Conservation (phyloP, 2,797 vertebrate species). For the Melopsittacus undulatus region DNA sequence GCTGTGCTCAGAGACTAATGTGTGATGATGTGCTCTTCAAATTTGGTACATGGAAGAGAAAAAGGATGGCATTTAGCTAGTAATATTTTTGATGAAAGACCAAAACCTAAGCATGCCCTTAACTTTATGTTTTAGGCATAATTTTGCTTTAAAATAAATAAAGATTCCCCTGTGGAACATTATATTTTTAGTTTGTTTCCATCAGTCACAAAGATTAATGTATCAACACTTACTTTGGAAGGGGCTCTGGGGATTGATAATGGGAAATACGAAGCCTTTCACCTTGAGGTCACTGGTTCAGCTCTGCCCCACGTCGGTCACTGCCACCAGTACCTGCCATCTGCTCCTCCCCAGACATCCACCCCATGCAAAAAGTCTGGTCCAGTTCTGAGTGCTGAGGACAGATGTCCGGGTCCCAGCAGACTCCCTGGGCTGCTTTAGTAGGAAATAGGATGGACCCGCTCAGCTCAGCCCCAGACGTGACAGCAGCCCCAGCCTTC, state of each 20-base stretch:
- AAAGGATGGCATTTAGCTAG: background rate
- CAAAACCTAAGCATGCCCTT: background rate
- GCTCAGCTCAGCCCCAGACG: background rate
- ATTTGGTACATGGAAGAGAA: background rate
- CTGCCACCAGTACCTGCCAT: slow-evolving; percentile 49
- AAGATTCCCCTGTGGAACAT: background rate
- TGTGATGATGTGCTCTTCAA: background rate
- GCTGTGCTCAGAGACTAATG: background rate
- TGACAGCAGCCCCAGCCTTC: background rate
- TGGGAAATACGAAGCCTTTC: slow-evolving; percentile 54
- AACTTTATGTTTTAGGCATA: slow-evolving; percentile 8
- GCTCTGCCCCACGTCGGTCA: slow-evolving; percentile 12
- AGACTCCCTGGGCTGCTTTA: background rate
- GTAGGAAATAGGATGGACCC: background rate
- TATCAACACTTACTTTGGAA: slow-evolving; percentile 15
- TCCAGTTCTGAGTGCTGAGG: background rate
- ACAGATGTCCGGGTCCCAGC: background rate
- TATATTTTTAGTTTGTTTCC: slow-evolving; percentile 44
- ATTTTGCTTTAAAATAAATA: background rate
- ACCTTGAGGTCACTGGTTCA: slow-evolving; percentile 55
- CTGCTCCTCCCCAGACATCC: background rate
- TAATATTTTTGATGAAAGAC: background rate
- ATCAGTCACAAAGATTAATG: slow-evolving; percentile 62
- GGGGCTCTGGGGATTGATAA: slow-evolving; percentile 19
- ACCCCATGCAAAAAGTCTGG: background rate